Conservation (phyloP, 2,888 invertebrate genomes). For the Hanleya hanleyi region DNA sequence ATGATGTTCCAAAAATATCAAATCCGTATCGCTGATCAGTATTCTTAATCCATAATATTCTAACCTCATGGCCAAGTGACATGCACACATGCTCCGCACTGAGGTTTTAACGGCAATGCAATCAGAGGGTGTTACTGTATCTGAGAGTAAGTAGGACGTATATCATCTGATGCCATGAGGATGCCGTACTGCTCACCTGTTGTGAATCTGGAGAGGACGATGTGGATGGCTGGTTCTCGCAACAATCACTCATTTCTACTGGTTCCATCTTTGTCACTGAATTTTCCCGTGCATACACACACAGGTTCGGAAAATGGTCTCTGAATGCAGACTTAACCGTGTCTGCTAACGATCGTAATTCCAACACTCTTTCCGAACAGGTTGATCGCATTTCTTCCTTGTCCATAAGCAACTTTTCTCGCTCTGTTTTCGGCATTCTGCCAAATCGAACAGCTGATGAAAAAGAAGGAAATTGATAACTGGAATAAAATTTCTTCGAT, state of each 20-base stretch:
- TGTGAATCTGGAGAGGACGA: neutral
- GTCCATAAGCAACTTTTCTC: constrained; percentile 65
- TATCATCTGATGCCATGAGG: too few relatives aligned
- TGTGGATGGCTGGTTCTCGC: neutral
- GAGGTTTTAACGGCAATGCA: too few relatives aligned
- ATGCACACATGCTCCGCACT: too few relatives aligned
- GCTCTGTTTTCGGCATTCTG: constrained; percentile 64
- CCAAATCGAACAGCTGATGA: constrained; percentile 67
- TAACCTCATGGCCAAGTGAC: too few relatives aligned
- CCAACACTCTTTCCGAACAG: constrained; percentile 51
- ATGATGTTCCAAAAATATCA: too few relatives aligned
- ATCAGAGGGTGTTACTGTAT: too few relatives aligned
- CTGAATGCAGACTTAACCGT: constrained; percentile 58
- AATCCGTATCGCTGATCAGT: too few relatives aligned
- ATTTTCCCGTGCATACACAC: neutral
- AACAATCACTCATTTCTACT: neutral
- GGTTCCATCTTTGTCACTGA: neutral
- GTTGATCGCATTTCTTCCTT: constrained; percentile 56
- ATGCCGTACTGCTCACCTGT: neutral
- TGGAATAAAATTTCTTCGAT: too few relatives aligned
- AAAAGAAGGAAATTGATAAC: too few relatives aligned
- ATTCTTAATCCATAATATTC: too few relatives aligned
- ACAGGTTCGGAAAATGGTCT: neutral
- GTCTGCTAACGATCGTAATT: constrained; percentile 59
- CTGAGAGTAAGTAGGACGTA: too few relatives aligned